Evolutionary conservation across 1,140 invertebrate species (phyloP), one percentile per base, ranked within the genome.

Genomic region (Heliconius hewitsoni): DNA sequence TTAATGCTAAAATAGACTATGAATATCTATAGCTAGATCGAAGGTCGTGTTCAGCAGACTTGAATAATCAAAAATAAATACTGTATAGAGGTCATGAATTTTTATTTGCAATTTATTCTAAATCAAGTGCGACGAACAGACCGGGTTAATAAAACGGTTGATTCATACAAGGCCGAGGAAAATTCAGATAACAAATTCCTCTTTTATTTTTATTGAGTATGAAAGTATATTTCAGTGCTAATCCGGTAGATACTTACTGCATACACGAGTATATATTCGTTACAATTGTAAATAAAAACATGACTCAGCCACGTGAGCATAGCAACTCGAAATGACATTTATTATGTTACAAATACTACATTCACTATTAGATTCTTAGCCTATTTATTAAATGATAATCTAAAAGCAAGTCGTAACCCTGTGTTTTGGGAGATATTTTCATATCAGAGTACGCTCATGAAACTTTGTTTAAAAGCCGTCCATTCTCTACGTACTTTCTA

Each of bases 21-120:
- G n/a, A 19, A 39, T 19, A 39, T 30, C 42, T 50, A 50, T 46
- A 23, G n/a, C 42, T 52, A 50, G 23, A 27, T n/a, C 39, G 27
- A 71, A 71, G 70, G 66, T 46, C 70, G 42, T 72, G 4, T 23
- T 75, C 39, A 75, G 19, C 60, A 66, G 60, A 66, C 60, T 30
- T 27, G 13, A 6, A 73, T 73, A 73, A 46, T 27, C n/a, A 50
- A 18, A 73, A 72, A 73, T 77, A 77, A 72, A 55, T 72, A 70
- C 37, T 8, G 74, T 72, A 86, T 83, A 80, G 83, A 86, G 82
- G 85, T 84, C 83, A 76, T 42, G 74, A 79, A 81, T 77, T 83
- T 83, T 80, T 81, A 74, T 79, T 83, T 83, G 76, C 82, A 71
- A 77, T 80, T 75, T 77, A 77, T 77, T 76, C 73, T 74, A 77